Conservation (phyloP, 2,888 invertebrate species). For the Mycalesis mineus region DNA sequence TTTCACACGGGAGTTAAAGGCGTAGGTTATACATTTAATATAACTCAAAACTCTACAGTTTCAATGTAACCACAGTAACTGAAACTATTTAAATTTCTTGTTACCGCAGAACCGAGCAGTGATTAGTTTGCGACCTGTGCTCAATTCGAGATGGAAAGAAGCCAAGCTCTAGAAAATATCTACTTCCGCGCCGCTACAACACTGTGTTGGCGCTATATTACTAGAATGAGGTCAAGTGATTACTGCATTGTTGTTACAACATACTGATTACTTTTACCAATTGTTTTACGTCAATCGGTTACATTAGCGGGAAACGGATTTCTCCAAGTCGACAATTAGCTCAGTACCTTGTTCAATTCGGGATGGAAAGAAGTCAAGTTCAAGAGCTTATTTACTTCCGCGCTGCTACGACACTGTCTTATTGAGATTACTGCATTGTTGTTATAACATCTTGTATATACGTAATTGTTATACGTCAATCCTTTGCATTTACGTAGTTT, state of each 20-base stretch:
- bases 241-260: slow-evolving; percentile 20
- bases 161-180: slow-evolving; percentile 32
- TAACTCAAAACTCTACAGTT: neutral
- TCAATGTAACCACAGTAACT: neutral
- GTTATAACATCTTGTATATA: slow-evolving; percentile 3
- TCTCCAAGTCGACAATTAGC: too few relatives aligned
- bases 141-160: slow-evolving; percentile 31
- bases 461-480: slow-evolving; percentile 1
- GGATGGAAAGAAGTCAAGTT: slow-evolving; percentile 36
- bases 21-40: neutral
- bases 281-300: slow-evolving; percentile 1
- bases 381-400: slow-evolving; percentile 20
- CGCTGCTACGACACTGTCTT: slow-evolving; percentile 15
- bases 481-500: neutral
- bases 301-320: too few relatives aligned
- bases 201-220: slow-evolving; percentile 16
- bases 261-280: neutral
- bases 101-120: neutral
- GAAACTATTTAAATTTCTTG: neutral
- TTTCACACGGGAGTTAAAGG: too few relatives aligned
- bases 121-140: slow-evolving; percentile 14
- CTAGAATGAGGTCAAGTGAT: slow-evolving; percentile 22
- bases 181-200: slow-evolving; percentile 15
- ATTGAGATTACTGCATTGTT: slow-evolving; percentile 19
- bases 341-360: slow-evolving; percentile 17